A percentile compares a stretch with the other conserved stretches of the same genome.
Evolutionary conservation across 1,140 invertebrate species (phyloP).

Genomic region (Polypedilum pembai): DNA sequence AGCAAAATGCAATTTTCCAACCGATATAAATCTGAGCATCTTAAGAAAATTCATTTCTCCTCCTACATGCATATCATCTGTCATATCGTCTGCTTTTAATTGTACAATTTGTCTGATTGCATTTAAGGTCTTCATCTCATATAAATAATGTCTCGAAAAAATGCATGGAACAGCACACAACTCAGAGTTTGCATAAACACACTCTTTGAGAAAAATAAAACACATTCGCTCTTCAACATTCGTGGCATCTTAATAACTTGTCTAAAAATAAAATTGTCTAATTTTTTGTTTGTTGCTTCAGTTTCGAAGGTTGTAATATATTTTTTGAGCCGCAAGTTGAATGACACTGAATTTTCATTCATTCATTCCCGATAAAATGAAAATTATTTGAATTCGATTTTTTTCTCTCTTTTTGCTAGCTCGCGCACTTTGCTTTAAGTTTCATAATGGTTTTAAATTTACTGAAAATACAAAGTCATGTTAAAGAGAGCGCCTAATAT

Average conservation of each 20-base stretch:
- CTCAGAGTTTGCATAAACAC: background rate
- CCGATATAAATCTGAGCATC: too few relatives aligned
- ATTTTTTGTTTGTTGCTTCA: background rate
- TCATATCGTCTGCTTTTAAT: background rate
- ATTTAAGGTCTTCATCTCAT: background rate
- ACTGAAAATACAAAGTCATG: background rate
- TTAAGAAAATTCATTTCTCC: too few relatives aligned
- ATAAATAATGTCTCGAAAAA: background rate
- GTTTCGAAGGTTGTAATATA: background rate
- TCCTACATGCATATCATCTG: background rate
- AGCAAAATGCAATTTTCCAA: too few relatives aligned
- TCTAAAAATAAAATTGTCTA: constrained; percentile 14
- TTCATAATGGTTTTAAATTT: background rate
- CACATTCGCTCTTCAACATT: background rate
- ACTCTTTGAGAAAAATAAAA: background rate
- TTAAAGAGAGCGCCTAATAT: background rate
- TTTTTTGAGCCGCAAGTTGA: background rate
- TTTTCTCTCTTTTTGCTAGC: background rate
- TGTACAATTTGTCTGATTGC: background rate
- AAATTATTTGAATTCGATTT: background rate
- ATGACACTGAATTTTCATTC: background rate
- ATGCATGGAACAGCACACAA: background rate
- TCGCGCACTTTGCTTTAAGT: background rate
- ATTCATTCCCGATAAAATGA: background rate
- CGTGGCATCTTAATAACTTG: background rate